Evolutionary conservation across 1,140 invertebrate species (phyloP).

Genomic region (Drosophila baimaii): DNA sequence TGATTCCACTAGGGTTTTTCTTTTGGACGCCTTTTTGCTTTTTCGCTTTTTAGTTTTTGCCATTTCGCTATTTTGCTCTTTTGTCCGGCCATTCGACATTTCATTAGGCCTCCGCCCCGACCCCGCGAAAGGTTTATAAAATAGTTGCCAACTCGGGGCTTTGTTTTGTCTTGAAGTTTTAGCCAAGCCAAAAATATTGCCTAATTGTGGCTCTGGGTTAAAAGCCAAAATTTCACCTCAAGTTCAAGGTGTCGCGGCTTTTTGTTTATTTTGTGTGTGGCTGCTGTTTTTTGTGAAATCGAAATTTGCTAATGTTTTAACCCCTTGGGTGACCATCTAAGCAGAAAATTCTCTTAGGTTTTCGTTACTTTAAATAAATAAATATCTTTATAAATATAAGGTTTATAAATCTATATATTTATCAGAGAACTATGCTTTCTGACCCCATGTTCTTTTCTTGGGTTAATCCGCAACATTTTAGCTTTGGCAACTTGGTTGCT

Average conservation of each 20-base stretch:
- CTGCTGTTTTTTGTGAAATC: constrained; percentile 6
- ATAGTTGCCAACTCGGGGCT: constrained; percentile 31
- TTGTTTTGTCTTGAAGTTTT: constrained; percentile 40
- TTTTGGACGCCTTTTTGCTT: not conserved
- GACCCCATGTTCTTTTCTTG: not conserved
- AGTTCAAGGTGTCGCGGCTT: constrained; percentile 61
- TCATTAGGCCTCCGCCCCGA: constrained; percentile 55
- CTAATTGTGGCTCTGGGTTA: constrained; percentile 46
- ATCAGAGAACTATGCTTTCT: not conserved
- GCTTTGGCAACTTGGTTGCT: constrained; percentile 37
- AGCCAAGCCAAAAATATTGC: constrained; percentile 38
- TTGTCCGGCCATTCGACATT: constrained; percentile 43
- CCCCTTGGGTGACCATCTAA: not conserved
- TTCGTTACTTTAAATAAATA: not conserved
- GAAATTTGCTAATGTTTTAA: constrained; percentile 20
- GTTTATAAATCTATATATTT: too few species aligned
- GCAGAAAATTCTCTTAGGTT: not conserved
- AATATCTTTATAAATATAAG: not conserved
- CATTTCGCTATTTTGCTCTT: constrained; percentile 8
- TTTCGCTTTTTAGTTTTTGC: constrained; percentile 3
- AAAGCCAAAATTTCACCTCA: constrained; percentile 42
- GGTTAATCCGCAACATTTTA: constrained; percentile 27
- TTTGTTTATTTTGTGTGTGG: not conserved
- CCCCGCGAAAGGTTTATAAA: constrained; percentile 19
- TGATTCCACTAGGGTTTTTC: constrained; percentile 1